Evolutionary conservation across 2,888 invertebrate genomes (phyloP), one percentile per base, ranked within the genome.

Genomic region (Lasioglossum figueresi): DNA sequence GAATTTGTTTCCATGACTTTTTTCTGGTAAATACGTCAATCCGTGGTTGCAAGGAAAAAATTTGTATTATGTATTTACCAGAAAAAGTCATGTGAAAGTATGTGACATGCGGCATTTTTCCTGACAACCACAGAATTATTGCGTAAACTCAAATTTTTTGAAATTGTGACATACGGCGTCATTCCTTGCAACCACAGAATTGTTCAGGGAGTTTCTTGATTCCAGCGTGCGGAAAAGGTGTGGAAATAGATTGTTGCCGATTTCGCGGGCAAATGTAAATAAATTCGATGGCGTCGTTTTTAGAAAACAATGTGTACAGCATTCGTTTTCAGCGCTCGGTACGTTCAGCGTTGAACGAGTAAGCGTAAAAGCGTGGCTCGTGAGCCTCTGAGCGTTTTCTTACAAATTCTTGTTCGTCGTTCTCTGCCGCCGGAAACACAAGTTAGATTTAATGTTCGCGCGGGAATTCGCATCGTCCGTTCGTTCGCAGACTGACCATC

Each of bases 321-420:
- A 12, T n/a, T n/a, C 12, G n/a, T 56, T n/a, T n/a, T 12, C 12
- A n/a, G n/a, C 12, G 56, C 56, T 56, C n/a, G 56, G 56, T 56
- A n/a, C n/a, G 56, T 56, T n/a, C 12, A 56, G 56, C n/a, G 78
- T 80, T 37, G 31, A 59, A 48, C 14, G 19, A 56, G 12, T 45
- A 76, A 76, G 66, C n/a, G 63, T n/a, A 23, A 56, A 14, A 63
- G 16, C 31, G 16, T 16, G 83, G 56, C 56, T 56, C n/a, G n/a
- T n/a, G 12, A 56, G n/a, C 12, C n/a, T 56, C 12, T 4, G n/a
- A 12, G 56, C 56, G 56, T 88, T 88, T 88, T 86, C 82, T 88
- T 88, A 88, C 86, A 88, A 88, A 88, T 63, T 81, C 77, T 70
- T n/a, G 48, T 45, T 37, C 68, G 52, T 77, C 52, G 68, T 70